A percentile compares a stretch with the other conserved stretches of the same genome.
These are phyloP conservation scores for Odontesthes bonariensis DNA, from an alignment of 2,113 vertebrate genomes.

Conservation along the genomic window DNA sequence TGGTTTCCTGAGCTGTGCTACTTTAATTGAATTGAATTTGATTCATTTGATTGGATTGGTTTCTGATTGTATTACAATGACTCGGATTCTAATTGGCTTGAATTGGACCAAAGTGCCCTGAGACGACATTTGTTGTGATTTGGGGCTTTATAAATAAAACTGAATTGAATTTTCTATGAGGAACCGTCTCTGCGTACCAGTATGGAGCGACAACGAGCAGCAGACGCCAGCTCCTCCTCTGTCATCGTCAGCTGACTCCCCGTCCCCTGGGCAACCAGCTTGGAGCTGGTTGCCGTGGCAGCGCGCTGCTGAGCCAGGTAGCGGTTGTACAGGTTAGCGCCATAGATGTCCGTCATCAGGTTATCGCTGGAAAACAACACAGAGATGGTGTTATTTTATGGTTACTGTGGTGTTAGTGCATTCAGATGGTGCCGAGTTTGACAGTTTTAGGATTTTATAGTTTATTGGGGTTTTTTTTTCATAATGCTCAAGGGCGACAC, in stretches of 20 bases:
- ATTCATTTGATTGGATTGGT: no score
- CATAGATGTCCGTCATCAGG: conserved; percentile 90
- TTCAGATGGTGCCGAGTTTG: background rate
- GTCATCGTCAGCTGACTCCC: conserved; percentile 30
- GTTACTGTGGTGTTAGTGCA: background rate
- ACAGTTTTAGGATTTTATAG: no score
- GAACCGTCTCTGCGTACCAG: conserved; percentile 65
- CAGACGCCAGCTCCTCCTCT: conserved; percentile 66
- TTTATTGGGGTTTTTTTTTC: no score
- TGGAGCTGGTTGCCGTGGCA: conserved; percentile 41
- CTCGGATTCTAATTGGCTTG: no score
- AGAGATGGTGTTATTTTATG: background rate
- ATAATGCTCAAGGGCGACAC: no score
- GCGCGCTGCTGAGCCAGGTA: conserved; percentile 80
- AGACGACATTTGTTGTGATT: no score
- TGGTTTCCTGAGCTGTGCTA: no score
- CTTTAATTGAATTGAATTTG: no score
- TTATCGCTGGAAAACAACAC: conserved; percentile 85
- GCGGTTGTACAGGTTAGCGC: conserved; percentile 91
- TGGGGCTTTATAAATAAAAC: no score
- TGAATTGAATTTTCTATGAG: background rate
- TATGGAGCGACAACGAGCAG: conserved; percentile 85
- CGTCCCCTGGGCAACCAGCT: conserved; percentile 55
- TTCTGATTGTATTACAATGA: no score
- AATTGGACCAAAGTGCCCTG: no score